phyloP scores from a whole-genome alignment of 2,888 invertebrate genomes.

The Caenorhabditis macrosperma region DNA sequence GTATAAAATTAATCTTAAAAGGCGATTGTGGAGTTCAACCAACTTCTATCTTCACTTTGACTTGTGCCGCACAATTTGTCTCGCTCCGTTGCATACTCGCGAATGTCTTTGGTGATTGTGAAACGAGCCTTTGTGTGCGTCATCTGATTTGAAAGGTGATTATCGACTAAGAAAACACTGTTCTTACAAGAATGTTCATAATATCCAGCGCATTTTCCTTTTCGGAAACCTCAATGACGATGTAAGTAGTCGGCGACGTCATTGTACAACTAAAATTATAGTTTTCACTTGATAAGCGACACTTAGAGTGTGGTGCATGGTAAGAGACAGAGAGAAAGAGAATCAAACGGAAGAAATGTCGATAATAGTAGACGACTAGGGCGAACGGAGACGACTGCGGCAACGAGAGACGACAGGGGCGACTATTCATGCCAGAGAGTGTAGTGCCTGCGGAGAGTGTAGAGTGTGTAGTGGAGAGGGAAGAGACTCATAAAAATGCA shows the following conservation, averaged over 20 bases:
- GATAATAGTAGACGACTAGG: not conserved
- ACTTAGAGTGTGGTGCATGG: too few species aligned
- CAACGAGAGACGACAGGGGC: too few species aligned
- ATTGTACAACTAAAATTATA: not conserved
- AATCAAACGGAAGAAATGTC: too few species aligned
- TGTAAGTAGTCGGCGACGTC: constrained; percentile 12
- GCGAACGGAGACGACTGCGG: not conserved
- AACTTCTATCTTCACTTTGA: too few species aligned
- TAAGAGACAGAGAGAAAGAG: too few species aligned
- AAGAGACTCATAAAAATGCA: not conserved
- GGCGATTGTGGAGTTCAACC: too few species aligned
- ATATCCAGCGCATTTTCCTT: constrained; percentile 42
- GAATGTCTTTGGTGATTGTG: constrained; percentile 29
- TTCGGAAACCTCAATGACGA: constrained; percentile 40
- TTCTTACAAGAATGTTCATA: constrained; percentile 41
- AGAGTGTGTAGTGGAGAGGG: not conserved
- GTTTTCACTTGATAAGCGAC: too few species aligned
- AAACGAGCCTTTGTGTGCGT: constrained; percentile 29
- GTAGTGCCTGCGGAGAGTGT: too few species aligned
- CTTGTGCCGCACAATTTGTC: constrained; percentile 1
- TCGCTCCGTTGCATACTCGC: constrained; percentile 37
- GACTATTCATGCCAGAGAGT: too few species aligned
- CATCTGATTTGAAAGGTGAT: too few species aligned
- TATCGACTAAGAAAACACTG: not conserved
- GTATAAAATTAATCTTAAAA: too few species aligned